Conservation (phyloP, 1,140 invertebrate genomes). For the Asobara japonica region DNA sequence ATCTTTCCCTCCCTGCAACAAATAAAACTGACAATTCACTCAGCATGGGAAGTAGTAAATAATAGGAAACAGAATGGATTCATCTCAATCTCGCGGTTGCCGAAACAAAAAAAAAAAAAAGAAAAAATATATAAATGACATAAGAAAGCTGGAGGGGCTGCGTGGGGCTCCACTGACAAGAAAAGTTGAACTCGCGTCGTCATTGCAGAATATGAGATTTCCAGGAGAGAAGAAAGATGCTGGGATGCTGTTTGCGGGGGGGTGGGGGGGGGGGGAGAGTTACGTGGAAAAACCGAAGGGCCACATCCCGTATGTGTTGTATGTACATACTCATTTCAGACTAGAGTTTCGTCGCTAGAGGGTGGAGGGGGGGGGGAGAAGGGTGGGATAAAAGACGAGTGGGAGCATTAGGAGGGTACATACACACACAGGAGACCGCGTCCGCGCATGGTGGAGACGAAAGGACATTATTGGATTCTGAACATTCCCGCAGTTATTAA, state of each 20-base stretch:
- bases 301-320: background rate
- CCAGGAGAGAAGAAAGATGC: conserved; percentile 37
- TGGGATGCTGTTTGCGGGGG: conserved; percentile 40
- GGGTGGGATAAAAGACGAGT: conserved; percentile 42
- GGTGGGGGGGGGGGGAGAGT: no score
- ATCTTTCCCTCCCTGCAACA: no score
- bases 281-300: conserved; percentile 23
- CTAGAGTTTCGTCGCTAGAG: conserved; percentile 41
- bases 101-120: background rate
- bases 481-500: conserved; percentile 66
- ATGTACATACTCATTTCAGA: background rate
- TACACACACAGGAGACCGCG: conserved; percentile 24
- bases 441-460: conserved; percentile 41
- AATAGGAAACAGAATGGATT: conserved; percentile 13
- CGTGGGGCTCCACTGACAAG: conserved; percentile 5
- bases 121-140: no score
- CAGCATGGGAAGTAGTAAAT: background rate
- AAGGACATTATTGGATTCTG: conserved; percentile 67
- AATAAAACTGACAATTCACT: background rate
- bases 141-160: conserved; percentile 32
- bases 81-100: background rate
- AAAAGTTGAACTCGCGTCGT: conserved; percentile 55
- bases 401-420: conserved; percentile 27
- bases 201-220: conserved; percentile 64
- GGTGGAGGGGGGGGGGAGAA: conserved; percentile 45